These are phyloP conservation scores for Microtus oregoni DNA, from an alignment of 2,113 vertebrate genomes.

Conservation along the genomic window DNA sequence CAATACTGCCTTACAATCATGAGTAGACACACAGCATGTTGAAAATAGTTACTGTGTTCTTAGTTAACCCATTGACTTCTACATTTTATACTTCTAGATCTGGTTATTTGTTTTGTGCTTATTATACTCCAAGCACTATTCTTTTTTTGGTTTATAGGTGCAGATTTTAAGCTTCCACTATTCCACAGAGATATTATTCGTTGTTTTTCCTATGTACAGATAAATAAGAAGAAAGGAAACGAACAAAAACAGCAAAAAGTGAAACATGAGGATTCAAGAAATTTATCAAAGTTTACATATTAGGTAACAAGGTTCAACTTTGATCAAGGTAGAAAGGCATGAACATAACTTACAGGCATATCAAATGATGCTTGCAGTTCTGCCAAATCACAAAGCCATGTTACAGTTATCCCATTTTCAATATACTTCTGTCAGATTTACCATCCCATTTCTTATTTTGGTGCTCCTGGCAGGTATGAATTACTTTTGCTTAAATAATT, in stretches of 20 bases:
- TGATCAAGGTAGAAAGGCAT: neutral
- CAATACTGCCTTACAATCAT: neutral
- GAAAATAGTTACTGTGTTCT: neutral
- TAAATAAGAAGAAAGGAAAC: neutral
- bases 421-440: neutral
- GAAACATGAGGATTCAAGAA: neutral
- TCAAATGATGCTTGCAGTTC: neutral
- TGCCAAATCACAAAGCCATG: neutral
- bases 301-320: neutral
- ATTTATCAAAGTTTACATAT: neutral
- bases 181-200: neutral
- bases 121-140: neutral
- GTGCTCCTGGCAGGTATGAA: neutral
- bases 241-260: neutral
- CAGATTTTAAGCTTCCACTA: neutral
- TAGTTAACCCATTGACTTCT: neutral
- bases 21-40: neutral
- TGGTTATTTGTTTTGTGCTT: neutral
- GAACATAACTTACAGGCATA: neutral
- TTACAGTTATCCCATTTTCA: neutral
- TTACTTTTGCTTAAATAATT: conserved; percentile 9
- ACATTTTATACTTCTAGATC: neutral
- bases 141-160: neutral
- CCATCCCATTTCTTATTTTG: neutral
- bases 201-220: neutral